These are phyloP conservation scores for Xenopus petersii DNA, from an alignment of 2,797 vertebrate species.

Conservation along the genomic window DNA sequence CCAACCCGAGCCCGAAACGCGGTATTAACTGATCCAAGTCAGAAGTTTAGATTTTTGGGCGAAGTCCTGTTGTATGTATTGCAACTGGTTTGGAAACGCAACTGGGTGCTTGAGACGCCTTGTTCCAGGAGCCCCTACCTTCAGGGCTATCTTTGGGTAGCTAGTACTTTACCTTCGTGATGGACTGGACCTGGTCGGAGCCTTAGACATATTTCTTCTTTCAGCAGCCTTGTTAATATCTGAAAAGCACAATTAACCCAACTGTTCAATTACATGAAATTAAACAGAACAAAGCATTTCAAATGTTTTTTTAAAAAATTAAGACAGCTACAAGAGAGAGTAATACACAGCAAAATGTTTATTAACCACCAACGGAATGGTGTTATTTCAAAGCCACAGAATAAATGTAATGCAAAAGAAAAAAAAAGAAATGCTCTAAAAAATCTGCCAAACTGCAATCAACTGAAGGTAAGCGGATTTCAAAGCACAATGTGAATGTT, in stretches of 20 bases:
- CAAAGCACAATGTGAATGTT: too few species aligned
- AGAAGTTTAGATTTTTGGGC: neutral
- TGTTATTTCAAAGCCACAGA: too few species aligned
- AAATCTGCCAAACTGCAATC: too few species aligned
- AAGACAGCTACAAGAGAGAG: constrained; percentile 24
- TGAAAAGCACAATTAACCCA: constrained; percentile 99
- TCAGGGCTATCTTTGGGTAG: constrained; percentile 67
- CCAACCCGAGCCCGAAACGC: neutral
- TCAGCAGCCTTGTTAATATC: constrained; percentile 99
- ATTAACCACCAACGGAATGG: neutral
- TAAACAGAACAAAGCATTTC: constrained; percentile 69
- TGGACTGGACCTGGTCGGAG: constrained; percentile 94
- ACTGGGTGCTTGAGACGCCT: constrained; percentile 61
- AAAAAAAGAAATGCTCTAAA: too few species aligned
- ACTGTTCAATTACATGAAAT: constrained; percentile 86
- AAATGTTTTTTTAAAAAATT: constrained; percentile 58
- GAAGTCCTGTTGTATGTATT: neutral
- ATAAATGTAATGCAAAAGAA: too few species aligned
- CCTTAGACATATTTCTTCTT: constrained; percentile 92
- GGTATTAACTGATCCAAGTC: neutral
- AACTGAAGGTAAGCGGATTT: too few species aligned
- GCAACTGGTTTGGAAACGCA: constrained; percentile 7
- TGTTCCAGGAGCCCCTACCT: constrained; percentile 62
- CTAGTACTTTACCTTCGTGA: constrained; percentile 97
- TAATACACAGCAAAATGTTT: neutral